Conservation (phyloP, 1,140 invertebrate genomes). For the Lanistes nyassanus region DNA sequence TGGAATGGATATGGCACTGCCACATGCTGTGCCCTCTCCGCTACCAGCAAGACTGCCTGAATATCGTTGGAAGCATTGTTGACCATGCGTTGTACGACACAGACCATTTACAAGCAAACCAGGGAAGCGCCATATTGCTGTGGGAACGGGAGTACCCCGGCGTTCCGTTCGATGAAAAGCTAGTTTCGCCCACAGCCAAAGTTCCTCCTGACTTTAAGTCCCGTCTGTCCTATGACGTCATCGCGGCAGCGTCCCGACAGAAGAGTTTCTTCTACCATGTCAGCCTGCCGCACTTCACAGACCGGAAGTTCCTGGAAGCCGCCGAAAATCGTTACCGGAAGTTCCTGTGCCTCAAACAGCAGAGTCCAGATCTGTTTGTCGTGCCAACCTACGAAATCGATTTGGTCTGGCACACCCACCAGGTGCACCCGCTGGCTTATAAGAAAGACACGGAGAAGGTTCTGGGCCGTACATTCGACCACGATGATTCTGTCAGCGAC, state of each 20-base stretch:
- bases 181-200: not conserved
- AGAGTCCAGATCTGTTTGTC: slow-evolving; percentile 63
- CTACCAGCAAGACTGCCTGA: slow-evolving; percentile 66
- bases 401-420: slow-evolving; percentile 69
- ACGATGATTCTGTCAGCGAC: slow-evolving; percentile 67
- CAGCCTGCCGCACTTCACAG: slow-evolving; percentile 68
- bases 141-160: slow-evolving; percentile 48
- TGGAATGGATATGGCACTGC: slow-evolving; percentile 71
- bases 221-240: slow-evolving; percentile 62
- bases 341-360: slow-evolving; percentile 66
- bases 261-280: slow-evolving; percentile 66
- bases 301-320: slow-evolving; percentile 63
- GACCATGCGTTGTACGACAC: slow-evolving; percentile 55
- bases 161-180: slow-evolving; percentile 39
- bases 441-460: slow-evolving; percentile 62
- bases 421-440: slow-evolving; percentile 67
- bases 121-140: not conserved
- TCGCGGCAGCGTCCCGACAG: slow-evolving; percentile 64
- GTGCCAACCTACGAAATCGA: slow-evolving; percentile 70
- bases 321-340: slow-evolving; percentile 67
- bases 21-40: slow-evolving; percentile 66
- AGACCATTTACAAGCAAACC: not conserved
- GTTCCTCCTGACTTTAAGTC: not conserved
- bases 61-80: slow-evolving; percentile 58
- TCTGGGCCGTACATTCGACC: slow-evolving; percentile 62